Conservation (phyloP, 2,797 vertebrate genomes). For the Malacoraja senta region DNA sequence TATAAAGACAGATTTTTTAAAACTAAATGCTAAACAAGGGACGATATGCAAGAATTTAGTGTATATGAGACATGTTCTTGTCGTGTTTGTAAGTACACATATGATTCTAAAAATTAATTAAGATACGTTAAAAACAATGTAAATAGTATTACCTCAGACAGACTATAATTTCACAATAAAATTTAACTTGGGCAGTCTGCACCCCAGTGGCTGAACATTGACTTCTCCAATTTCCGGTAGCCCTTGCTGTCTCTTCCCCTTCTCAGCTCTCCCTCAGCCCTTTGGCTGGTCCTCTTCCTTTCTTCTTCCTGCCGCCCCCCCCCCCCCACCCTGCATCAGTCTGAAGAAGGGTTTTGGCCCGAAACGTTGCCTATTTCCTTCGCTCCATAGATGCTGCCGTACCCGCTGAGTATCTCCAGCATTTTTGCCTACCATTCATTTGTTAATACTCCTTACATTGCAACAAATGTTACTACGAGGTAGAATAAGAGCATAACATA, state of each 20-base stretch:
- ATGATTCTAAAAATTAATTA: neutral
- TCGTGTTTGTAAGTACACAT: neutral
- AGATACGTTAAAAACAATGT: neutral
- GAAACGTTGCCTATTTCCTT: too few relatives aligned
- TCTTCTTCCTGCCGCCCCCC: too few relatives aligned
- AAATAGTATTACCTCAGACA: neutral
- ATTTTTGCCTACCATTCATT: neutral
- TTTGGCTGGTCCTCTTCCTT: too few relatives aligned
- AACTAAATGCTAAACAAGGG: neutral
- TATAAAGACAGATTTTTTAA: neutral
- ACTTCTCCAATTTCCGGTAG: too few relatives aligned
- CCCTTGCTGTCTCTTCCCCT: too few relatives aligned
- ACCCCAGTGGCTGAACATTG: too few relatives aligned
- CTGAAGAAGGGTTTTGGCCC: too few relatives aligned
- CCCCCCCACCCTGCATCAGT: too few relatives aligned
- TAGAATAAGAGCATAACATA: neutral
- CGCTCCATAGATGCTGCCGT: too few relatives aligned
- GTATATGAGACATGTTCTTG: neutral
- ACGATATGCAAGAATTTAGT: neutral
- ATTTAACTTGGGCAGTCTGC: too few relatives aligned
- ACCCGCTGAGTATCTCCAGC: too few relatives aligned
- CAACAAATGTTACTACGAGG: neutral
- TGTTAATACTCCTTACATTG: neutral
- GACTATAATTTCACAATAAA: neutral
- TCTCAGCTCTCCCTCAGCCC: too few relatives aligned